Conservation (phyloP, 2,888 invertebrate species). For the Iselma pallidipennis region DNA sequence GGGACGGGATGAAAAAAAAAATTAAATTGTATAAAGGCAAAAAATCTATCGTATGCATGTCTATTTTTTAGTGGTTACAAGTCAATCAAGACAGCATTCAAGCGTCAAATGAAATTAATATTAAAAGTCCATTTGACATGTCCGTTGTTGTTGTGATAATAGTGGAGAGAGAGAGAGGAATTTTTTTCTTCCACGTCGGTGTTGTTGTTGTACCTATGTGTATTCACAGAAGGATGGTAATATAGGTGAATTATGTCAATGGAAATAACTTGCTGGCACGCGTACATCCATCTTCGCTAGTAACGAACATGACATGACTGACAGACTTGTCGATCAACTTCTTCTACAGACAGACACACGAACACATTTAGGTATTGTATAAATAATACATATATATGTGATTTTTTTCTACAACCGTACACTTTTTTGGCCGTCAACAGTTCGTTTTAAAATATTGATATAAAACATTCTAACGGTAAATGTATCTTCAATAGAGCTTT, state of each 20-base stretch:
- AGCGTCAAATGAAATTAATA: neutral
- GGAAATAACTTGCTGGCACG: constrained; percentile 17
- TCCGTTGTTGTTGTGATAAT: too few relatives aligned
- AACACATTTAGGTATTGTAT: neutral
- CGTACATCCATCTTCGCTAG: constrained; percentile 20
- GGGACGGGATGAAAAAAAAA: too few relatives aligned
- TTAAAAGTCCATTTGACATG: neutral
- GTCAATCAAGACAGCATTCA: neutral
- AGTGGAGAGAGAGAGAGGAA: too few relatives aligned
- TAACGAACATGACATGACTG: constrained; percentile 35
- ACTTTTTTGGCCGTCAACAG: too few relatives aligned
- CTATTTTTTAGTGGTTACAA: neutral
- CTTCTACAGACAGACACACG: too few relatives aligned
- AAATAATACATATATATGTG: neutral
- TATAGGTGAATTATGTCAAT: constrained; percentile 6
- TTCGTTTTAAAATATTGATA: too few relatives aligned
- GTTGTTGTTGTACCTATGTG: too few relatives aligned
- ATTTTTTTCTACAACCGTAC: neutral
- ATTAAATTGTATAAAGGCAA: too few relatives aligned
- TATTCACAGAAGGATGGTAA: constrained; percentile 1
- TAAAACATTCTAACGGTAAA: too few relatives aligned
- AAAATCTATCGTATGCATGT: too few relatives aligned
- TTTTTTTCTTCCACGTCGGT: too few relatives aligned
- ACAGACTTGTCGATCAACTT: constrained; percentile 37
- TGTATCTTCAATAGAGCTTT: too few relatives aligned